Evolutionary conservation across 2,888 invertebrate genomes (phyloP).

Genomic region (Dorcus parallelipipedus): DNA sequence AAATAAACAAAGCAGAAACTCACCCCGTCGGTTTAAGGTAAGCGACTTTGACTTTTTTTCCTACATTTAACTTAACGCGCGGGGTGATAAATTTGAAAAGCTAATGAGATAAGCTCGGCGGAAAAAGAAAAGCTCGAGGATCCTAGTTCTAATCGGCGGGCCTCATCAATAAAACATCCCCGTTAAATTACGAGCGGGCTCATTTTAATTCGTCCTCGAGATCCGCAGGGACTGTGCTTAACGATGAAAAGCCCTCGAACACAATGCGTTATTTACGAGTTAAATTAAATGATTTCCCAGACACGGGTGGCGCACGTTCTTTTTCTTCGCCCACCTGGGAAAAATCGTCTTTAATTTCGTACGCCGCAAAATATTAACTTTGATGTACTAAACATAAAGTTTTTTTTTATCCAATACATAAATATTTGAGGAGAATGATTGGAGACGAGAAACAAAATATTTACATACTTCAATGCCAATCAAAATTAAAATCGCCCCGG

Average conservation of each 20-base stretch:
- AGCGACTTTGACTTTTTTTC: not conserved
- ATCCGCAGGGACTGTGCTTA: conserved; percentile 21
- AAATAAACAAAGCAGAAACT: not conserved
- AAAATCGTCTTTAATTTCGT: not conserved
- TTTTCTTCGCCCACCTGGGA: conserved; percentile 31
- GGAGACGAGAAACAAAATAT: too few relatives aligned
- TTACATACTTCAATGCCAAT: too few relatives aligned
- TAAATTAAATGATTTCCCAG: conserved; percentile 37
- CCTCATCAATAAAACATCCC: conserved; percentile 31
- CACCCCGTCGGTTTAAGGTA: not conserved
- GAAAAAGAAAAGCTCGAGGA: conserved; percentile 15
- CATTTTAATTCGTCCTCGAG: conserved; percentile 23
- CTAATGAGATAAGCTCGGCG: conserved; percentile 19
- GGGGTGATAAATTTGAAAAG: conserved; percentile 17
- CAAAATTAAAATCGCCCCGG: too few relatives aligned
- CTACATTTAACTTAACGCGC: not conserved
- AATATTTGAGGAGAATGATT: too few relatives aligned
- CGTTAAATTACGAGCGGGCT: conserved; percentile 22
- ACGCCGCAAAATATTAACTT: too few relatives aligned
- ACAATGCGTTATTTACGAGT: conserved; percentile 29
- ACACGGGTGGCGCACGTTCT: conserved; percentile 24
- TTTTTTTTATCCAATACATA: too few relatives aligned
- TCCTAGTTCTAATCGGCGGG: conserved; percentile 15
- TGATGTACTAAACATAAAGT: too few relatives aligned
- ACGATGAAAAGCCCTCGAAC: conserved; percentile 20